Evolutionary conservation across 1,140 invertebrate genomes (phyloP).

Genomic region (Amphibalanus amphitrite): DNA sequence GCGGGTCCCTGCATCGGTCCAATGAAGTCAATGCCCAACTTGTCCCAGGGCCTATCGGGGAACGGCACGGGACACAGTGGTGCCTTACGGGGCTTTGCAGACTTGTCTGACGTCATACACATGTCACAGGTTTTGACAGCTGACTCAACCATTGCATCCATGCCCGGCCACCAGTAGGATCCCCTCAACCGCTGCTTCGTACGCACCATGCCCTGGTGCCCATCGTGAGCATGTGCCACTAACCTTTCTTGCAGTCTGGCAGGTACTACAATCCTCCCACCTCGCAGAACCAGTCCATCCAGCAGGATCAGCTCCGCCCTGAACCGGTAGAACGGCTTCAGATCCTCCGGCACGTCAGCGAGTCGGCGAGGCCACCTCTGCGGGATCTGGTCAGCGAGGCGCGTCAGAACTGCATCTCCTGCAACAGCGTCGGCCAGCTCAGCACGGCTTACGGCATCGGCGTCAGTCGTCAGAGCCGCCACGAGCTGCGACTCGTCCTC

Average conservation of each 20-base stretch:
- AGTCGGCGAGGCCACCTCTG: not conserved
- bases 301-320: not conserved
- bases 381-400: not conserved
- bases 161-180: no score
- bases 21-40: not conserved
- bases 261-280: not conserved
- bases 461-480: no score
- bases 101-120: not conserved
- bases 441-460: no score
- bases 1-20: not conserved
- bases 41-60: not conserved
- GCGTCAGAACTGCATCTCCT: no score
- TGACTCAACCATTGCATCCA: no score
- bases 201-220: no score
- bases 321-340: not conserved
- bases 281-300: not conserved
- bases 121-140: no score
- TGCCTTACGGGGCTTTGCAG: not conserved
- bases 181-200: no score
- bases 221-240: not conserved
- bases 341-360: not conserved
- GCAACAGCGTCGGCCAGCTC: no score
- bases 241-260: not conserved
- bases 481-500: not conserved
- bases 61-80: no score